phyloP scores from a whole-genome alignment of 2,113 vertebrate species.

The Elgaria multicarinata region DNA sequence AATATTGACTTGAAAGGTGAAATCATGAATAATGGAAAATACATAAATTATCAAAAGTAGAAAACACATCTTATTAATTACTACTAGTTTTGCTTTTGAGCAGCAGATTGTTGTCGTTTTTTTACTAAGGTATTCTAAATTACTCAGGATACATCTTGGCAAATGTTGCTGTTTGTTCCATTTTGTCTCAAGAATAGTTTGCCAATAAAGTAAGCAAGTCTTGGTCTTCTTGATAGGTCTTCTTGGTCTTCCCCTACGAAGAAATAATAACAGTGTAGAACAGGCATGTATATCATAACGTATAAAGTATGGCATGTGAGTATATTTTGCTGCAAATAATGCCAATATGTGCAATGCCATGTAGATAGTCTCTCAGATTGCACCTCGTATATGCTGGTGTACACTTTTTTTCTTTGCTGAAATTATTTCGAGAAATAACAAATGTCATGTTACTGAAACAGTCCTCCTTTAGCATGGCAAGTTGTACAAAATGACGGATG shows the following conservation, averaged over 20 bases:
- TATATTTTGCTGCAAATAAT: neutral
- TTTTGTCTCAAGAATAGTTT: neutral
- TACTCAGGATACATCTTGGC: neutral
- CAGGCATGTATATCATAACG: neutral
- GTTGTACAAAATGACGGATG: neutral
- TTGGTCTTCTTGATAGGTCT: neutral
- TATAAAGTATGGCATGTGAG: neutral
- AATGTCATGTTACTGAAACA: neutral
- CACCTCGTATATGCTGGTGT: neutral
- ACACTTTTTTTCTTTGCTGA: neutral
- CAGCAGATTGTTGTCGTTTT: conserved; percentile 11
- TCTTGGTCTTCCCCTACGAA: too few species aligned
- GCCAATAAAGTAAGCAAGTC: neutral
- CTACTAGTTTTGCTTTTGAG: conserved; percentile 48
- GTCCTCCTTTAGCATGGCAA: neutral
- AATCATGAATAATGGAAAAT: conserved; percentile 60
- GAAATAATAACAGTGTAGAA: neutral
- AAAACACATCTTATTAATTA: conserved; percentile 64
- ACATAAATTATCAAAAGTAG: conserved; percentile 62
- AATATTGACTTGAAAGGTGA: conserved; percentile 58
- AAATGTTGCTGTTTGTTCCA: too few species aligned
- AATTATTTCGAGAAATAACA: neutral
- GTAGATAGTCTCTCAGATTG: neutral
- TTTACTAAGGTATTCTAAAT: neutral
- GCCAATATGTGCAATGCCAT: neutral